These are phyloP conservation scores for Etheostoma nigrum DNA, from an alignment of 2,797 vertebrate species.

Conservation along the genomic window DNA sequence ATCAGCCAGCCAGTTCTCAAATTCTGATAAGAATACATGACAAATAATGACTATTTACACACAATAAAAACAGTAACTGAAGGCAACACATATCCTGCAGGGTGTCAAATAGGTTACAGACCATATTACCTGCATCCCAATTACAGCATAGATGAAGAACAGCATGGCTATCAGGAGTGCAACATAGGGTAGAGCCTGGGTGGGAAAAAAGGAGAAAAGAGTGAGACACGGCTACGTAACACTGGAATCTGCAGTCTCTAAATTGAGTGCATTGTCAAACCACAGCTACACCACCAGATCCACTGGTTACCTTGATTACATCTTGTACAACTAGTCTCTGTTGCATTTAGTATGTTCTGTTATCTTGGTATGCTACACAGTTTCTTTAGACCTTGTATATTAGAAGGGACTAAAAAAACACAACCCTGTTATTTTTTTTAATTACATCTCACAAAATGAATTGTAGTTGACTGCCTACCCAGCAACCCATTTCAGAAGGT, in stretches of 20 bases:
- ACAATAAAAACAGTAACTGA: neutral
- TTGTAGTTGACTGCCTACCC: neutral
- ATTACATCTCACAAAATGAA: neutral
- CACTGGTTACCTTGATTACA: neutral
- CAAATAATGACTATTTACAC: neutral
- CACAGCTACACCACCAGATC: neutral
- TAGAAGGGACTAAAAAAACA: neutral
- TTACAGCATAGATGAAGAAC: constrained; percentile 99
- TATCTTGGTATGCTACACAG: neutral
- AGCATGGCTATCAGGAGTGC: constrained; percentile 98
- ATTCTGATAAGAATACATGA: neutral
- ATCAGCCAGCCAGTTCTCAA: neutral
- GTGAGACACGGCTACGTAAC: neutral
- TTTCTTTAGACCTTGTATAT: neutral
- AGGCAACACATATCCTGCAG: neutral
- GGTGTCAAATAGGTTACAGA: neutral
- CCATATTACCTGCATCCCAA: constrained; percentile 95
- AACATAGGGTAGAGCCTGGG: constrained; percentile 96
- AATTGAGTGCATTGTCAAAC: neutral
- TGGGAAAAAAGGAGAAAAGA: constrained; percentile 8
- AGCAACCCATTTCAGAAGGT: neutral
- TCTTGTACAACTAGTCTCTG: neutral
- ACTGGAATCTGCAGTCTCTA: neutral
- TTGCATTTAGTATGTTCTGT: neutral
- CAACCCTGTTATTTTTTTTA: neutral